Conservation (phyloP, 2,113 vertebrate genomes). For the Perca flavescens region DNA sequence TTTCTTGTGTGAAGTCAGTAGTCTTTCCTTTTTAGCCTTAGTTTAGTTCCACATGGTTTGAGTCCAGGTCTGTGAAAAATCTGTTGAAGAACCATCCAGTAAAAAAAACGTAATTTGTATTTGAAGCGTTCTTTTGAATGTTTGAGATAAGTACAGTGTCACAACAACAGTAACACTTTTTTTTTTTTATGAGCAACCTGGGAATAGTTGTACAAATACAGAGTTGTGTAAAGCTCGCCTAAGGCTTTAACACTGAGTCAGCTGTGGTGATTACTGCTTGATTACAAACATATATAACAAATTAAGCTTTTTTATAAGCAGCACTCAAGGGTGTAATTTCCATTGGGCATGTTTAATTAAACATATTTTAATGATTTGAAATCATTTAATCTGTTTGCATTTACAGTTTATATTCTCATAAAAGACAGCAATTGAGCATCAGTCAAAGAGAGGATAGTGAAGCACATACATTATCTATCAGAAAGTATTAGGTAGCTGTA, state of each 20-base stretch:
- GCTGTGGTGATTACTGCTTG: too few species aligned
- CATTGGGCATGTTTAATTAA: neutral
- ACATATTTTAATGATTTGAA: too few species aligned
- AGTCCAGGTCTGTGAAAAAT: neutral
- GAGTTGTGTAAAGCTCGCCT: neutral
- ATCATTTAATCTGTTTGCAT: too few species aligned
- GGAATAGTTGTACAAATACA: neutral
- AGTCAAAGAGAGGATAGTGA: too few species aligned
- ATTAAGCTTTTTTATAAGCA: neutral
- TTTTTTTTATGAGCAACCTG: constrained; percentile 7
- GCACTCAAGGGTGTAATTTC: neutral
- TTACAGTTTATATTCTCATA: too few species aligned
- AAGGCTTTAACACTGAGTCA: neutral
- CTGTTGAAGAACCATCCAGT: neutral
- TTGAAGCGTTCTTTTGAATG: neutral
- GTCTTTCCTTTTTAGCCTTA: neutral
- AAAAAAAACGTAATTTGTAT: neutral
- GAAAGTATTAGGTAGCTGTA: too few species aligned
- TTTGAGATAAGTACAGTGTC: neutral
- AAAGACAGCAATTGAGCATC: too few species aligned
- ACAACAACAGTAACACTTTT: constrained; percentile 4
- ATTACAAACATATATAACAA: too few species aligned
- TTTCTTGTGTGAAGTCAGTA: neutral
- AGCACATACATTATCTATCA: too few species aligned
- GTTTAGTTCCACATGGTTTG: neutral